phyloP scores from a whole-genome alignment of 2,888 invertebrate genomes.

The Drosophila aldrichi region DNA sequence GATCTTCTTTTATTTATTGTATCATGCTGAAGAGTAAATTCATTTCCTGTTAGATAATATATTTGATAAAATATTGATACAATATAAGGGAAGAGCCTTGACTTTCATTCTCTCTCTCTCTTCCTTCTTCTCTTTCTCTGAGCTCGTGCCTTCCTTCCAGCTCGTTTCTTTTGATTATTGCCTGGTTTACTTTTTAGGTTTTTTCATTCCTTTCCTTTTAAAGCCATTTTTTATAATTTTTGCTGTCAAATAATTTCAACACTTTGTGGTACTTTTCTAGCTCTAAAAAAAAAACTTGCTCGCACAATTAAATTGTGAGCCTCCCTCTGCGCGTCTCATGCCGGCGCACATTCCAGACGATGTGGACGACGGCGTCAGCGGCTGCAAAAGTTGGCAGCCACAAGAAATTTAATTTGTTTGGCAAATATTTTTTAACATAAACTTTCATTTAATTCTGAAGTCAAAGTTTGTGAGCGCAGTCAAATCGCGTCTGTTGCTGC shows the following conservation, averaged over 20 bases:
- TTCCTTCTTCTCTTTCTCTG: too few relatives aligned
- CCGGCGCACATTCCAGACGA: slow-evolving; percentile 2
- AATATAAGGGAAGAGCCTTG: background rate
- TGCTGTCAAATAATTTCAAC: slow-evolving; percentile 60
- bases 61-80: background rate
- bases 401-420: slow-evolving; percentile 53
- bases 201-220: slow-evolving; percentile 6
- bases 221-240: slow-evolving; percentile 58
- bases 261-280: slow-evolving; percentile 57
- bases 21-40: background rate
- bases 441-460: slow-evolving; percentile 46
- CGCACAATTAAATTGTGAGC: slow-evolving; percentile 54
- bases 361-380: slow-evolving; percentile 12
- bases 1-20: background rate
- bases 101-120: too few relatives aligned
- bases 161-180: background rate
- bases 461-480: slow-evolving; percentile 31
- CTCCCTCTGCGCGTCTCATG: background rate
- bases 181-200: background rate
- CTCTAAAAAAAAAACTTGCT: slow-evolving; percentile 38
- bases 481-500: slow-evolving; percentile 19
- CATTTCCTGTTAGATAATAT: slow-evolving; percentile 8
- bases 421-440: slow-evolving; percentile 49
- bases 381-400: slow-evolving; percentile 37
- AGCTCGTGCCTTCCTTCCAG: background rate